Conservation (phyloP, 2,113 vertebrate genomes). For the Nibea albiflora region DNA sequence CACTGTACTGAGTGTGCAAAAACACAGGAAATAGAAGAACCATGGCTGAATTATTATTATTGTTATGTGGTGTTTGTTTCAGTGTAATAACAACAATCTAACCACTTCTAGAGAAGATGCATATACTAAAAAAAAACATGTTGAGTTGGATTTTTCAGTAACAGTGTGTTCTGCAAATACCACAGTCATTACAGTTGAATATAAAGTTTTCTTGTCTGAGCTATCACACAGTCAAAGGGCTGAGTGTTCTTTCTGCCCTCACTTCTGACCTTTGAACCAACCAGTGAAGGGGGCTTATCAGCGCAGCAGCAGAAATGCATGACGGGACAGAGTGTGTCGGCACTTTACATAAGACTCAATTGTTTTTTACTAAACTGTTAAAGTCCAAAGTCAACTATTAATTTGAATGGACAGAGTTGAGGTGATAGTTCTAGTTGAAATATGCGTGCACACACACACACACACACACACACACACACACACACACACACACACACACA, state of each 20-base stretch:
- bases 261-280: conserved; percentile 62
- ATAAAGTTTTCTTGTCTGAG: not conserved
- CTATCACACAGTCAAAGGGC: not conserved
- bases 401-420: conserved; percentile 8
- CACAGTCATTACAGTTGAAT: not conserved
- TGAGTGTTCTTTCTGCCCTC: not conserved
- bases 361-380: conserved; percentile 17
- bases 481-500: not conserved
- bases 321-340: conserved; percentile 31
- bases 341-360: conserved; percentile 20
- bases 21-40: not conserved
- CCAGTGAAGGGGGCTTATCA: conserved; percentile 58
- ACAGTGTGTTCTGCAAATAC: not conserved
- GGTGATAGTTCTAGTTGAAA: not conserved
- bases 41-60: not conserved
- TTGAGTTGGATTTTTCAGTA: not conserved
- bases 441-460: not conserved
- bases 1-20: not conserved
- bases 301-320: conserved; percentile 29
- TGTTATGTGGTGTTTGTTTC: not conserved
- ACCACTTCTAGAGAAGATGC: not conserved
- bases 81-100: not conserved
- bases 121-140: not conserved
- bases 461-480: not conserved
- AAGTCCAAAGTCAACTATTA: conserved; percentile 56